A percentile compares a stretch with the other conserved stretches of the same genome.
Evolutionary conservation across 2,113 vertebrate genomes (phyloP).

Genomic region (Seriola dumerili): DNA sequence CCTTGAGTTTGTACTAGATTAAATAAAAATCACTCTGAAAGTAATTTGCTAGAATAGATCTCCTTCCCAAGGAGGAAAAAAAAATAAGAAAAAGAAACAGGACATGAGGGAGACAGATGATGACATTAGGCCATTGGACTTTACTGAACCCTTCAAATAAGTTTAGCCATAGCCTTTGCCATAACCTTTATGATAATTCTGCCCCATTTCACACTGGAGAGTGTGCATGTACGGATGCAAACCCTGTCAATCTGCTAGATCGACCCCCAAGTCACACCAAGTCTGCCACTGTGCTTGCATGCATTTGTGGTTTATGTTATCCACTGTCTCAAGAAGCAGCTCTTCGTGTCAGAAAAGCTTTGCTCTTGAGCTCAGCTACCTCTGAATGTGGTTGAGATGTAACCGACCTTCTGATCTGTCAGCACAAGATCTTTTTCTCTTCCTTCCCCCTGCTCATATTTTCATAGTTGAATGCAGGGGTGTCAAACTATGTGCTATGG

Average conservation of each 20-base stretch:
- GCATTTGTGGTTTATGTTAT: slow-evolving; percentile 24
- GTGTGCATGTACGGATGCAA: slow-evolving; percentile 46
- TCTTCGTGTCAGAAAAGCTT: slow-evolving; percentile 18
- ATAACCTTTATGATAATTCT: slow-evolving; percentile 34
- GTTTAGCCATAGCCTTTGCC: slow-evolving; percentile 19
- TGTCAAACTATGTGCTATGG: slow-evolving; percentile 37
- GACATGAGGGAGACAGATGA: slow-evolving; percentile 32
- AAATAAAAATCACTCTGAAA: slow-evolving; percentile 45
- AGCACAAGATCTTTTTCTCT: background rate
- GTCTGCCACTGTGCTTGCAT: slow-evolving; percentile 44
- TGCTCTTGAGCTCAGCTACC: slow-evolving; percentile 4
- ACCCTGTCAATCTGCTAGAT: slow-evolving; percentile 34
- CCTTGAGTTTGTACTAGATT: slow-evolving; percentile 42
- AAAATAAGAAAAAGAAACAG: background rate
- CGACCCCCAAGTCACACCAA: slow-evolving; percentile 18
- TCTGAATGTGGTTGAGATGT: background rate
- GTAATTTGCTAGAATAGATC: slow-evolving; percentile 17
- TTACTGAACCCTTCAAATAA: slow-evolving; percentile 20
- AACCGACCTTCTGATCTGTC: slow-evolving; percentile 23
- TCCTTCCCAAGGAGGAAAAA: slow-evolving; percentile 7
- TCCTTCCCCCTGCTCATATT: background rate
- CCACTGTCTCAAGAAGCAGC: slow-evolving; percentile 20
- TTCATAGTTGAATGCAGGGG: background rate
- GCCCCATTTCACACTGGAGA: background rate
- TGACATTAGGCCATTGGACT: slow-evolving; percentile 26